Evolutionary conservation across 2,113 vertebrate genomes (phyloP).

Genomic region (Atherinomorus stipes): DNA sequence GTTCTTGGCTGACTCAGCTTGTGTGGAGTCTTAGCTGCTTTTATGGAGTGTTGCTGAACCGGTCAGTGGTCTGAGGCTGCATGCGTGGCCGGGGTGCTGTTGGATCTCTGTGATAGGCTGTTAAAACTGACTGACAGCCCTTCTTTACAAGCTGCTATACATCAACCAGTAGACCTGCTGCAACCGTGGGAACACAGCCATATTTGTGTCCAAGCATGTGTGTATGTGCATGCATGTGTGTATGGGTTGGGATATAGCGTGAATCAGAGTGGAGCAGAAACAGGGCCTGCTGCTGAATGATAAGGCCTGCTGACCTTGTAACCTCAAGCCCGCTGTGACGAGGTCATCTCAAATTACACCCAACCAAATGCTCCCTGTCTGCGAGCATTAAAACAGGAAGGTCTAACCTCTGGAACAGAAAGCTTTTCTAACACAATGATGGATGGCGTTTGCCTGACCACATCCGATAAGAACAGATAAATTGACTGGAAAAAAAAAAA

Average conservation of each 20-base stretch:
- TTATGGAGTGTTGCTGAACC: constrained; percentile 74
- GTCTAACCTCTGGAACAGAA: constrained; percentile 54
- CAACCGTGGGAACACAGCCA: constrained; percentile 70
- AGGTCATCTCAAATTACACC: constrained; percentile 73
- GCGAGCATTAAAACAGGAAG: constrained; percentile 56
- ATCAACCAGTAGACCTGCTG: constrained; percentile 64
- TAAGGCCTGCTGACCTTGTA: constrained; percentile 71
- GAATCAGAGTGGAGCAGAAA: constrained; percentile 49
- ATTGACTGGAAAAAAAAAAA: constrained; percentile 12
- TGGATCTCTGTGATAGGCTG: constrained; percentile 69
- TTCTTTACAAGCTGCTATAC: constrained; percentile 73
- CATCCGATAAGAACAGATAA: constrained; percentile 35
- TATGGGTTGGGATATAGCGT: constrained; percentile 1
- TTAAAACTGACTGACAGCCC: constrained; percentile 69
- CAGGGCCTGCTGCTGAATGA: constrained; percentile 63
- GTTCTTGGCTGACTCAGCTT: constrained; percentile 52
- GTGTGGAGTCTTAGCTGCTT: constrained; percentile 43
- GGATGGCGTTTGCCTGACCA: constrained; percentile 42
- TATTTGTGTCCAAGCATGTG: constrained; percentile 23
- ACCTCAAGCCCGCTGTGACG: constrained; percentile 55
- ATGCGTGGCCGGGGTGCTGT: constrained; percentile 62
- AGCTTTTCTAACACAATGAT: constrained; percentile 44
- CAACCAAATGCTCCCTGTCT: constrained; percentile 67
- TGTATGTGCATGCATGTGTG: neutral
- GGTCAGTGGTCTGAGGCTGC: constrained; percentile 45